Evolutionary conservation across 2,888 invertebrate genomes (phyloP).

Genomic region (Apamea epomidion): DNA sequence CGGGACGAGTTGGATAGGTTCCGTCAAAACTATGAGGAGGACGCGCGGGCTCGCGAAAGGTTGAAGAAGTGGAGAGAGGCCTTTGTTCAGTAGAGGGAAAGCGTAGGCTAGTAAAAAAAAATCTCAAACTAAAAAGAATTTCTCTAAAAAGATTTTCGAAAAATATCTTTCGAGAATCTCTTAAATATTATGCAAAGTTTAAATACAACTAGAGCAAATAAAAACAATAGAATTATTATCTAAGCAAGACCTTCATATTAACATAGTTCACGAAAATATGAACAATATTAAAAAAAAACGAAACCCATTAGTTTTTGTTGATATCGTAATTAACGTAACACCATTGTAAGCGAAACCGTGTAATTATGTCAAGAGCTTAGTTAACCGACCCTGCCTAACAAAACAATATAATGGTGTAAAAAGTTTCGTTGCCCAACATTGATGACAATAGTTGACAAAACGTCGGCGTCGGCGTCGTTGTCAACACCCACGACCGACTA

Average conservation of each 20-base stretch:
- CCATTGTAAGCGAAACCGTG: slow-evolving; percentile 70
- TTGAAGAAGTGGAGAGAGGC: background rate
- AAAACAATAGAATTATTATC: slow-evolving; percentile 34
- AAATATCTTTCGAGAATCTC: background rate
- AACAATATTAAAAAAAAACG: slow-evolving; percentile 31
- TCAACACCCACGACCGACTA: background rate
- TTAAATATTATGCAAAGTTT: background rate
- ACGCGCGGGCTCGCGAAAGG: background rate
- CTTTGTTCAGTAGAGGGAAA: background rate
- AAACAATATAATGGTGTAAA: slow-evolving; percentile 60
- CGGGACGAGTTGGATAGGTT: background rate
- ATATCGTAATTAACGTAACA: slow-evolving; percentile 60
- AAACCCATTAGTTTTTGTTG: slow-evolving; percentile 40
- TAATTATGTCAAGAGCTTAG: slow-evolving; percentile 78
- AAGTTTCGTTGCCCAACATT: slow-evolving; percentile 57
- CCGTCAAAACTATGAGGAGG: background rate
- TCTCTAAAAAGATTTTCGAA: no score
- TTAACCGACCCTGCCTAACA: slow-evolving; percentile 62
- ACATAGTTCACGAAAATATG: slow-evolving; percentile 42
- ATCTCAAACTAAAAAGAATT: no score
- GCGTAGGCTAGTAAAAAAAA: background rate
- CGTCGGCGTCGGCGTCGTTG: background rate
- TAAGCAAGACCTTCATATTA: slow-evolving; percentile 47
- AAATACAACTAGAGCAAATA: slow-evolving; percentile 26
- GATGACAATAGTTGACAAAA: slow-evolving; percentile 61